A percentile compares a stretch with the other conserved stretches of the same genome.
These are phyloP conservation scores for Rhegmatorhina hoffmannsi DNA, from an alignment of 2,113 vertebrate species.

Conservation along the genomic window DNA sequence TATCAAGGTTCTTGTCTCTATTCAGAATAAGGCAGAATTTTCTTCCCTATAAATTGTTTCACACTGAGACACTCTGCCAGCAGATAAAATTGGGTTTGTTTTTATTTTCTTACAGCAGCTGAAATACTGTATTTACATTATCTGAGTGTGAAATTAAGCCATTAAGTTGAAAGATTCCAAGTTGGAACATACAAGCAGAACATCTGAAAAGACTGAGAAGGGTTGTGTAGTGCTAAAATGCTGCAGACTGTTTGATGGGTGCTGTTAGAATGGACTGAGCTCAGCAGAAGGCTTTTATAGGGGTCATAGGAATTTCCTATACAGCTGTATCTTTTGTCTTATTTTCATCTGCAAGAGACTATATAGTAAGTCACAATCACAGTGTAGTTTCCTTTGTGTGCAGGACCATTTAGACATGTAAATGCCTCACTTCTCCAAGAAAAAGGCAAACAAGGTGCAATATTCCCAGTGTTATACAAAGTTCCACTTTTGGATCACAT, in stretches of 20 bases:
- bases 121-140: conserved; percentile 71
- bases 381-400: not conserved
- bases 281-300: not conserved
- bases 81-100: conserved; percentile 42
- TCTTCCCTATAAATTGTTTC: conserved; percentile 61
- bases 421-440: not conserved
- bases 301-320: not conserved
- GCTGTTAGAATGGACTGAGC: not conserved
- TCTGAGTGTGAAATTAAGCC: conserved; percentile 64
- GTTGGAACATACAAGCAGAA: not conserved
- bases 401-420: not conserved
- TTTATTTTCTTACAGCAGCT: conserved; percentile 39
- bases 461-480: not conserved
- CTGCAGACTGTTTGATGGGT: not conserved
- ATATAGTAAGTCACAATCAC: not conserved
- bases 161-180: conserved; percentile 51
- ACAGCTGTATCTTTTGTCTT: not conserved
- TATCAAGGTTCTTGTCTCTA: conserved; percentile 48
- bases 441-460: not conserved
- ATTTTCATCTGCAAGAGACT: not conserved
- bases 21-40: conserved; percentile 56
- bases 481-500: not conserved
- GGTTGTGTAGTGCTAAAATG: not conserved
- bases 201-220: conserved; percentile 1
- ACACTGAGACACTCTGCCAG: conserved; percentile 48